Conservation (phyloP, 2,888 invertebrate species). For the Tenthredo scrophulariae region DNA sequence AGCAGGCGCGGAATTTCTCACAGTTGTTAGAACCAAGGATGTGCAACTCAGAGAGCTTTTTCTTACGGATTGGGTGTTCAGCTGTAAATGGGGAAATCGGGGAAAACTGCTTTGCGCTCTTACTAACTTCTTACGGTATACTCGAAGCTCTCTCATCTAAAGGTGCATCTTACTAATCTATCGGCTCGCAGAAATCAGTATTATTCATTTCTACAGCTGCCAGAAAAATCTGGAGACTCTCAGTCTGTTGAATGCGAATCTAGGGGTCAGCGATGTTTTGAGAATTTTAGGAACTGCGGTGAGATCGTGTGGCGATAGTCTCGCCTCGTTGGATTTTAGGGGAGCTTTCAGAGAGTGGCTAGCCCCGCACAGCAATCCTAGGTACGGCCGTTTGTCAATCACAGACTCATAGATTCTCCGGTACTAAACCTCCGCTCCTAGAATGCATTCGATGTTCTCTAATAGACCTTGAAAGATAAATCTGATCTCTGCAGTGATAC, state of each 20-base stretch:
- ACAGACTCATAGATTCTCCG: background rate
- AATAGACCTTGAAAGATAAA: background rate
- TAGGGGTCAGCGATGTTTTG: conserved; percentile 77
- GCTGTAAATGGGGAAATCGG: conserved; percentile 76
- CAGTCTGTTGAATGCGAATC: conserved; percentile 77
- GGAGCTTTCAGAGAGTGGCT: conserved; percentile 78
- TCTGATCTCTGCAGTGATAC: background rate
- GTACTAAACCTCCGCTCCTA: background rate
- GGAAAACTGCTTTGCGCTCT: conserved; percentile 72
- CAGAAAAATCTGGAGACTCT: conserved; percentile 76
- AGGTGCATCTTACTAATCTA: background rate
- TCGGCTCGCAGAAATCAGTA: background rate
- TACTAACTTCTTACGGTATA: conserved; percentile 72
- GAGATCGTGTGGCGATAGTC: conserved; percentile 71
- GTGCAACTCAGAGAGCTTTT: conserved; percentile 77
- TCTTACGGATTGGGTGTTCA: conserved; percentile 79
- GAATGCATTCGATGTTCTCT: background rate
- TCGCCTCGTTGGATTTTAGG: conserved; percentile 77
- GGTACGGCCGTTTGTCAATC: conserved; percentile 60
- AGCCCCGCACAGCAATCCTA: conserved; percentile 72
- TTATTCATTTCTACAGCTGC: conserved; percentile 68
- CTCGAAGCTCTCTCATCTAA: background rate
- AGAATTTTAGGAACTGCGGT: conserved; percentile 76
- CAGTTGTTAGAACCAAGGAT: conserved; percentile 75
- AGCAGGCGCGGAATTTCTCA: conserved; percentile 76